These are phyloP conservation scores for Poicephalus meyeri DNA, from an alignment of 2,113 vertebrate genomes.

Conservation along the genomic window DNA sequence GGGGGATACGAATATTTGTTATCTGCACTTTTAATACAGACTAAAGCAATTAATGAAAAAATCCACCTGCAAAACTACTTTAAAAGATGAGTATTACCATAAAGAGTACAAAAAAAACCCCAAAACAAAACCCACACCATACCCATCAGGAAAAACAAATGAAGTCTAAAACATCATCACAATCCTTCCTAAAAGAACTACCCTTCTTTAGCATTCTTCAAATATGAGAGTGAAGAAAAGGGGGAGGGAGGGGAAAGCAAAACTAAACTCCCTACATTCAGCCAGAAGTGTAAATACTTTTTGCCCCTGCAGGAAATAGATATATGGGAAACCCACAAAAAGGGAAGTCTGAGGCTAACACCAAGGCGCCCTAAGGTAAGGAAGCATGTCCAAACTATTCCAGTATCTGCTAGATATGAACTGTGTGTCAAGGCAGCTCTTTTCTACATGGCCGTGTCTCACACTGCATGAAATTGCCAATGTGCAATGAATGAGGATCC, in stretches of 20 bases:
- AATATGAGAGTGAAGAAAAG: background rate
- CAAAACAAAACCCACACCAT: background rate
- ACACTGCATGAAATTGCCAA: background rate
- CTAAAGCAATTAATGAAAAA: background rate
- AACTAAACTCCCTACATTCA: background rate
- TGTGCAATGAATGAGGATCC: background rate
- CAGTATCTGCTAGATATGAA: background rate
- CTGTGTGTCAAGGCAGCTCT: rapidly evolving
- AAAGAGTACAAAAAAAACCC: background rate
- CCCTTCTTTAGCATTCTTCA: background rate
- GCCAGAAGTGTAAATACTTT: background rate
- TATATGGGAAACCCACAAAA: background rate
- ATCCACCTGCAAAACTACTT: background rate
- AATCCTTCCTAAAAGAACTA: background rate
- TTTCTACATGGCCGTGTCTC: too few species aligned
- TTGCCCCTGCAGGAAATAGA: background rate
- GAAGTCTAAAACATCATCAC: background rate
- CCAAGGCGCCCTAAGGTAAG: background rate
- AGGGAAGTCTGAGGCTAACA: background rate
- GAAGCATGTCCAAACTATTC: background rate
- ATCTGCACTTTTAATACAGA: background rate
- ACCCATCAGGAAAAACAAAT: background rate
- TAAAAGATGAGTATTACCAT: background rate
- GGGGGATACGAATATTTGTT: background rate
- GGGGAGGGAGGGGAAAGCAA: background rate